Evolutionary conservation across 2,113 vertebrate genomes (phyloP).

Genomic region (Tragulus kanchil): DNA sequence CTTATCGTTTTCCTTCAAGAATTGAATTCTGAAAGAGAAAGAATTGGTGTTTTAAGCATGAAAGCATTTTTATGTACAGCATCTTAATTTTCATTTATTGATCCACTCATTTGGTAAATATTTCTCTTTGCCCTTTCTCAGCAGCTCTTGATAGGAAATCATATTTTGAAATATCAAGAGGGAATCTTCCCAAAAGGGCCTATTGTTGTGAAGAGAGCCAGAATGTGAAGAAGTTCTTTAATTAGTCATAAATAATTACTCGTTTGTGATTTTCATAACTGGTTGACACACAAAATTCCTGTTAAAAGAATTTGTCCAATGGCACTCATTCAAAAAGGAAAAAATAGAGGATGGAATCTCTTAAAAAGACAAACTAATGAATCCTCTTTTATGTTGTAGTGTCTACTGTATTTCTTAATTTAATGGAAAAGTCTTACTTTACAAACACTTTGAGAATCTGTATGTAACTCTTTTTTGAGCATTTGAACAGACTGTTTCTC

Average conservation of each 20-base stretch:
- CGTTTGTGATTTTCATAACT: background rate
- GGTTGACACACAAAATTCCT: background rate
- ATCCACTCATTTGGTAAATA: background rate
- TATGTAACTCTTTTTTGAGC: background rate
- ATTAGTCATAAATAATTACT: background rate
- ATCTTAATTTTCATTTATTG: background rate
- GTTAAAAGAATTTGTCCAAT: background rate
- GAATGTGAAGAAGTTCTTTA: background rate
- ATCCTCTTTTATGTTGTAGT: background rate
- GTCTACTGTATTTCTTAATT: background rate
- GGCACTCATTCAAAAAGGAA: background rate
- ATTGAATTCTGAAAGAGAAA: constrained; percentile 91
- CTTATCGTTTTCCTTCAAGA: constrained; percentile 90
- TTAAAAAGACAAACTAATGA: background rate
- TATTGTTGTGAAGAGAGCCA: background rate
- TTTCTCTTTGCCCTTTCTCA: background rate
- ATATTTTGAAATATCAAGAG: background rate
- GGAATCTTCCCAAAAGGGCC: background rate
- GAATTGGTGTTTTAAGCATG: constrained; percentile 40
- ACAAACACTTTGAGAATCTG: background rate
- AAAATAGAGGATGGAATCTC: background rate
- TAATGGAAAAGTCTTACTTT: background rate
- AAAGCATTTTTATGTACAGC: background rate
- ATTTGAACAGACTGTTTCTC: background rate
- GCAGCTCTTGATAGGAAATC: background rate